Evolutionary conservation across 2,113 vertebrate genomes (phyloP).

Genomic region (Cardinalis cardinalis): DNA sequence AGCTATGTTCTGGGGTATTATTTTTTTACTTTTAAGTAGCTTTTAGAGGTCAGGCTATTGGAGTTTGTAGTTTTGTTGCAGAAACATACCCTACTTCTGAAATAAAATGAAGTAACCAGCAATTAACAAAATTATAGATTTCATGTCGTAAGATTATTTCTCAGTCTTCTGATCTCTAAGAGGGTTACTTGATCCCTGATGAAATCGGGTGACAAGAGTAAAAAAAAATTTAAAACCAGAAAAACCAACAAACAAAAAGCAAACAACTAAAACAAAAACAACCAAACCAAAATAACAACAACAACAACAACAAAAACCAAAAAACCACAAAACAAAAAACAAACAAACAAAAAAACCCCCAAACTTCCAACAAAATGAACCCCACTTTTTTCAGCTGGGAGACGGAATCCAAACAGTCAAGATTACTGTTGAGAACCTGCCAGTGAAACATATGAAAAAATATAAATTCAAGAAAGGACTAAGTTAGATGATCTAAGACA

Average conservation of each 20-base stretch:
- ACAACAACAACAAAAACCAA: not conserved
- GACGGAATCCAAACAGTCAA: not conserved
- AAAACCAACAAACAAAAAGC: not conserved
- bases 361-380: not conserved
- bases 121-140: not conserved
- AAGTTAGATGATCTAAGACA: not conserved
- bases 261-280: no score
- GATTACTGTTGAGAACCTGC: not conserved
- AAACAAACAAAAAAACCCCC: no score
- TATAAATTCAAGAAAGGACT: not conserved
- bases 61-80: not conserved
- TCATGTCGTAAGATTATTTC: not conserved
- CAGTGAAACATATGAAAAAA: not conserved
- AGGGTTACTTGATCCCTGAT: not conserved
- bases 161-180: not conserved
- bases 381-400: not conserved
- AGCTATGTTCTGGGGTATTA: no score
- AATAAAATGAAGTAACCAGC: not conserved
- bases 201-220: not conserved
- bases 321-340: no score
- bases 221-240: not conserved
- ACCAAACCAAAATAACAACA: not conserved
- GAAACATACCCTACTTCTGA: not conserved
- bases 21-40: not conserved
- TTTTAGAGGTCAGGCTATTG: not conserved